Base-by-base conservation (phyloP, 1,140 invertebrate species). In the Ptiloglossa arizonensis region DNA sequence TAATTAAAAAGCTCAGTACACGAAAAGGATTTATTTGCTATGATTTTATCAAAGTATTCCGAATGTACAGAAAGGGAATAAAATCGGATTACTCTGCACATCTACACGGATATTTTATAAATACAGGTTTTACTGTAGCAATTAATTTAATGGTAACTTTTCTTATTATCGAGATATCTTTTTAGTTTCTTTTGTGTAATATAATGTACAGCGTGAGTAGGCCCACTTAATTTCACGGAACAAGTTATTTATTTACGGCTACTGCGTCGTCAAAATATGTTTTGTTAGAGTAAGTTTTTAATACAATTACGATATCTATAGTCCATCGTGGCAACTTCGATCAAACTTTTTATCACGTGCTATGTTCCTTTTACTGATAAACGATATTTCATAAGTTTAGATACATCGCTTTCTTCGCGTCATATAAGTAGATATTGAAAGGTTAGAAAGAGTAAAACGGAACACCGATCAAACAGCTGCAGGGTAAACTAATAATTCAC, bases 301-400 rank as follows among this genome's bases (percentile, higher is more conserved):
- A 56, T 56, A 60, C 29, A 4, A 19, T 6, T 15, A 15, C 41
- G 27, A 48, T 71, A 71, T 71, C 50, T 71, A 60, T 71, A 35
- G 27, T 19, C 46, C 6, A 11, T 32, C 41, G n/a, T 15, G 13
- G 27, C 8, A 35, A 71, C 27, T 60, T 60, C 41, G 24, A 50
- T 71, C 56, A 29, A 71, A 71, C 3, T 60, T 71, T 62, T 17
- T 13, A 27, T 48, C 9, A 29, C 27, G 9, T 13, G 5, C n/a
- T 35, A 17, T 27, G 5, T 24, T n/a, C n/a, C 17, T 60, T 60
- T 24, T 50, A 71, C 35, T 54, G 64, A 54, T 38, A 67, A 67
- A 67, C 64, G 64, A 68, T 68, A 68, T 41, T 68, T 56, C 50
- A 27, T 27, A 41, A 56, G 32, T 27, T 24, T 22, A 22, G 27